phyloP scores from a whole-genome alignment of 2,797 vertebrate genomes.

The Hyperoplus lanceolatus region DNA sequence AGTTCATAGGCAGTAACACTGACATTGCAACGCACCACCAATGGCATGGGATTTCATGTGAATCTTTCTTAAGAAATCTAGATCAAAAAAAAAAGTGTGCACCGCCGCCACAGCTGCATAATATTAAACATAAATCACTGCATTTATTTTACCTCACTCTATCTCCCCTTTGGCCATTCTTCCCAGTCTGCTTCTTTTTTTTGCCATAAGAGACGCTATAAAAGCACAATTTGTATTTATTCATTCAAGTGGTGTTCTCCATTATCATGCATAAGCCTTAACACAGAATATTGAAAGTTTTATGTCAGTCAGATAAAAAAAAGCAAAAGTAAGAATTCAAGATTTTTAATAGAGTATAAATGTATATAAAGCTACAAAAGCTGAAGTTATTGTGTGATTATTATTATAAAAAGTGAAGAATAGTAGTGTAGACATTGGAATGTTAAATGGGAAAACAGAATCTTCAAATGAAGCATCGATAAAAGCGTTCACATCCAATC shows the following conservation, averaged over 20 bases:
- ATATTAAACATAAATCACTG: constrained; percentile 31
- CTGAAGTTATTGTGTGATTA: not conserved
- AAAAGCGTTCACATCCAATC: not conserved
- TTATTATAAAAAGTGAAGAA: not conserved
- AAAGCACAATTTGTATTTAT: not conserved
- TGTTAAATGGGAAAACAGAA: not conserved
- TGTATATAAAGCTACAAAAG: not conserved
- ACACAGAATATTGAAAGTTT: no score
- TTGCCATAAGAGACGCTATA: not conserved
- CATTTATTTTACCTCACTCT: not conserved
- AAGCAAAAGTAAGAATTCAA: no score
- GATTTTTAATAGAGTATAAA: not conserved
- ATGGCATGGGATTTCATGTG: constrained; percentile 7
- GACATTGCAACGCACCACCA: not conserved
- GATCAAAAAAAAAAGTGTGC: constrained; percentile 17
- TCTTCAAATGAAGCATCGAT: not conserved
- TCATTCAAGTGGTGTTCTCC: not conserved
- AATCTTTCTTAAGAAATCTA: not conserved
- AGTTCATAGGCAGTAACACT: not conserved
- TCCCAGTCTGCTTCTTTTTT: not conserved
- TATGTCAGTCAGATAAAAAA: no score
- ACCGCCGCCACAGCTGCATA: not conserved
- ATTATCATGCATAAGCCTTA: not conserved
- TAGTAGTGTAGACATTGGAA: no score
- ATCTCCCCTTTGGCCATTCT: not conserved